phyloP scores from a whole-genome alignment of 2,797 vertebrate species.

The Melanotaenia nigrans region DNA sequence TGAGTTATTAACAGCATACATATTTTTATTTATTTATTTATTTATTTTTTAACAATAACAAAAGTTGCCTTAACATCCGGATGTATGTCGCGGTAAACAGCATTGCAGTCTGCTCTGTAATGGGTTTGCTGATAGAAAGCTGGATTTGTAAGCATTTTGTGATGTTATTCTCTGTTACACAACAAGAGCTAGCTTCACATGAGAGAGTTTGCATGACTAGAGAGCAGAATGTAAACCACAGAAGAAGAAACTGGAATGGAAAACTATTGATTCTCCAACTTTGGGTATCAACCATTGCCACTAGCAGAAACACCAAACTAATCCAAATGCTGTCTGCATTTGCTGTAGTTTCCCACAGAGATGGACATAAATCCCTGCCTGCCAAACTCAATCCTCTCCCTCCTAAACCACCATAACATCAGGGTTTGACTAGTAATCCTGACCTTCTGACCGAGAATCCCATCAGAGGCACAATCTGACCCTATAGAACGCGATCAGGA shows the following conservation, averaged over 20 bases:
- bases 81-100: too few relatives aligned
- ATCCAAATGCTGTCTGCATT: constrained; percentile 9
- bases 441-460: constrained; percentile 31
- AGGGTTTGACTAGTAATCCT: constrained; percentile 43
- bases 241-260: not conserved
- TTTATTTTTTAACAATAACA: too few relatives aligned
- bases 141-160: too few relatives aligned
- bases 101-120: too few relatives aligned
- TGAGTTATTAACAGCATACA: not conserved
- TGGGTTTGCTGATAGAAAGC: too few relatives aligned
- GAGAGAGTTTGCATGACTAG: not conserved
- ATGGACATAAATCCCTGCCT: constrained; percentile 35
- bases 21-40: too few relatives aligned
- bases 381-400: constrained; percentile 35
- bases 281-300: constrained; percentile 15
- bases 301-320: constrained; percentile 28
- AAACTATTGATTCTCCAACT: not conserved
- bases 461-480: constrained; percentile 18
- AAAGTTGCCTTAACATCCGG: too few relatives aligned
- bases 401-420: constrained; percentile 11
- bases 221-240: not conserved
- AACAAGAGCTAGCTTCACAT: too few relatives aligned
- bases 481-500: constrained; percentile 1
- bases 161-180: too few relatives aligned
- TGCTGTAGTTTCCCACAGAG: constrained; percentile 22